Evolutionary conservation across 2,797 vertebrate genomes (phyloP).

Genomic region (Muscicapa comitata): DNA sequence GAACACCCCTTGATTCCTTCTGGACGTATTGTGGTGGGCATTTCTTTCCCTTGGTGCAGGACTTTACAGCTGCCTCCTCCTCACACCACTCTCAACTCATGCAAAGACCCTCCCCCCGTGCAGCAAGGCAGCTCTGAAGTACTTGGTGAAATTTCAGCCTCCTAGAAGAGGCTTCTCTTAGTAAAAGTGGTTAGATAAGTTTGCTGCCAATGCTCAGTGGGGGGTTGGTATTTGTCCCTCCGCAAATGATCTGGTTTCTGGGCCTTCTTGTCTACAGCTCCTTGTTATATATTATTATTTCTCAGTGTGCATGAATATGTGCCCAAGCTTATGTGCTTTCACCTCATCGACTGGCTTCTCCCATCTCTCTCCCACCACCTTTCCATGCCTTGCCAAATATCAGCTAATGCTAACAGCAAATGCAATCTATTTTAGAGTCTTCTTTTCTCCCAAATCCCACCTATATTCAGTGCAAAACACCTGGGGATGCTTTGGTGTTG

Average conservation of each 20-base stretch:
- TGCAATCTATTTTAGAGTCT: not conserved
- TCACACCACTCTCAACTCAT: not conserved
- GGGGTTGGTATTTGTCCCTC: not conserved
- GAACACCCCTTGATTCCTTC: not conserved
- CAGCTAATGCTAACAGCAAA: not conserved
- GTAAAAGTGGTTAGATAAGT: not conserved
- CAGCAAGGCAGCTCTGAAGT: fast-evolving
- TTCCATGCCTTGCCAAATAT: not conserved
- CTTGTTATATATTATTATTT: not conserved
- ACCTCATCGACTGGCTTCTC: not conserved
- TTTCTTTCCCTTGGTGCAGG: not conserved
- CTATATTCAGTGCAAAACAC: not conserved
- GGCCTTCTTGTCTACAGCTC: not conserved
- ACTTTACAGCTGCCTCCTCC: not conserved
- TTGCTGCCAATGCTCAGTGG: not conserved
- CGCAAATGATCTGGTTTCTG: not conserved
- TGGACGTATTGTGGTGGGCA: fast-evolving
- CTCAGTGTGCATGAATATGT: not conserved
- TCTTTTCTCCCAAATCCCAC: not conserved
- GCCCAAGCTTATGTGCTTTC: not conserved
- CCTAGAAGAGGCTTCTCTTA: not conserved
- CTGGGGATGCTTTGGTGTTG: not conserved
- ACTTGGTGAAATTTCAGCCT: not conserved
- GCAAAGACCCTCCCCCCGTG: not conserved
- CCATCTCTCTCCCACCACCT: not conserved